Evolutionary conservation across 2,797 vertebrate genomes (phyloP).

Genomic region (Phalloptychus januarius): DNA sequence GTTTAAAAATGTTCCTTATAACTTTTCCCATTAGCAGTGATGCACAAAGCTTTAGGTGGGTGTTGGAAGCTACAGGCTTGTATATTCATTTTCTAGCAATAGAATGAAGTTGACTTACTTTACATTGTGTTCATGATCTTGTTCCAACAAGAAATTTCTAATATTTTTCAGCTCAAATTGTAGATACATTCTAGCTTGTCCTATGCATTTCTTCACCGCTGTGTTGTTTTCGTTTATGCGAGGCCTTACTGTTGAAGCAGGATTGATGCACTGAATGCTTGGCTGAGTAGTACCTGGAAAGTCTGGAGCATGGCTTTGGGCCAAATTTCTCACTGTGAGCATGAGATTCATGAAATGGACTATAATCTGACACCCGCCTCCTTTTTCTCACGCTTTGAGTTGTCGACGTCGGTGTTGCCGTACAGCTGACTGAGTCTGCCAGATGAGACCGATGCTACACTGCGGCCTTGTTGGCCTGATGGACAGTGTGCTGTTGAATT

Average conservation of each 20-base stretch:
- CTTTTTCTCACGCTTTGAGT: conserved; percentile 62
- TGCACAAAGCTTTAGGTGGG: neutral
- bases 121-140: conserved; percentile 6
- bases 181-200: conserved; percentile 7
- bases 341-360: conserved; percentile 69
- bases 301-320: conserved; percentile 67
- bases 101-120: neutral
- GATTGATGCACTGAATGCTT: conserved; percentile 69
- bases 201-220: conserved; percentile 13
- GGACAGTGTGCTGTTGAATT: conserved; percentile 55
- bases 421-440: conserved; percentile 28
- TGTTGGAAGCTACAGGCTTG: conserved; percentile 5
- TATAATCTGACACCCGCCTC: conserved; percentile 70
- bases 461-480: conserved; percentile 41
- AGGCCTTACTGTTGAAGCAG: conserved; percentile 50
- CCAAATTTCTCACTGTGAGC: conserved; percentile 69
- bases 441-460: conserved; percentile 27
- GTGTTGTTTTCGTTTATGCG: conserved; percentile 23
- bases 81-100: neutral
- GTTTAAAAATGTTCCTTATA: conserved; percentile 21
- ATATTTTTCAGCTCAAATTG: conserved; percentile 18
- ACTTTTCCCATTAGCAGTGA: neutral
- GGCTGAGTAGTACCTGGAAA: conserved; percentile 73
- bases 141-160: conserved; percentile 2
- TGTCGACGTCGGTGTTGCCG: conserved; percentile 50